Evolutionary conservation across 2,797 vertebrate species (phyloP).

Genomic region (Pseudochirops corinnae): DNA sequence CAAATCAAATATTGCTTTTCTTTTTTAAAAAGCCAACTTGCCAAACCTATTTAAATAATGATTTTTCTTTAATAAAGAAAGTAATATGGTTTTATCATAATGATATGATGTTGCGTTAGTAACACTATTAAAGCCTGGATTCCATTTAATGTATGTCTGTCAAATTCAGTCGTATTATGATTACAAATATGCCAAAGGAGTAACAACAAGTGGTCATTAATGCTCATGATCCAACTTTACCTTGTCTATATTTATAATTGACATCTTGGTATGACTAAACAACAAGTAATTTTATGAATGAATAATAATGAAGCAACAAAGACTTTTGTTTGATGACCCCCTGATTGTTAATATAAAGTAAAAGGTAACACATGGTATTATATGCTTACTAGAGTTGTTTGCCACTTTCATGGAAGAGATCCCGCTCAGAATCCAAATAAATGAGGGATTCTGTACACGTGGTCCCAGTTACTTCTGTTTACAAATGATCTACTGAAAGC

Average conservation of each 20-base stretch:
- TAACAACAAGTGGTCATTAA: background rate
- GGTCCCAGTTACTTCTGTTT: background rate
- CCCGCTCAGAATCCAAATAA: background rate
- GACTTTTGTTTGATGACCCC: background rate
- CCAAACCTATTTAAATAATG: background rate
- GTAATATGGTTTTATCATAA: background rate
- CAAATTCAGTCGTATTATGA: background rate
- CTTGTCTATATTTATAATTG: background rate
- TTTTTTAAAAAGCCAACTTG: background rate
- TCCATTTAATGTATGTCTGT: background rate
- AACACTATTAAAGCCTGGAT: slow-evolving; percentile 1
- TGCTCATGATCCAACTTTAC: slow-evolving; percentile 22
- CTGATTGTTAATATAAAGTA: background rate
- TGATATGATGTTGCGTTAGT: background rate
- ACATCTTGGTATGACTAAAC: background rate
- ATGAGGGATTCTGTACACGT: background rate
- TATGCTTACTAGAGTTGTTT: background rate
- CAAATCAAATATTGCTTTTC: background rate
- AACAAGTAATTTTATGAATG: background rate
- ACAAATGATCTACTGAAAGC: background rate
- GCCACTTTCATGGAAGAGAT: background rate
- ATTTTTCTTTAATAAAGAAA: background rate
- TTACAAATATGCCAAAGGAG: slow-evolving; percentile 2
- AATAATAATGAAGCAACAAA: background rate
- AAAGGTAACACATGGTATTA: background rate